Evolutionary conservation across 2,797 vertebrate genomes (phyloP).

Genomic region (Remorina albescens): DNA sequence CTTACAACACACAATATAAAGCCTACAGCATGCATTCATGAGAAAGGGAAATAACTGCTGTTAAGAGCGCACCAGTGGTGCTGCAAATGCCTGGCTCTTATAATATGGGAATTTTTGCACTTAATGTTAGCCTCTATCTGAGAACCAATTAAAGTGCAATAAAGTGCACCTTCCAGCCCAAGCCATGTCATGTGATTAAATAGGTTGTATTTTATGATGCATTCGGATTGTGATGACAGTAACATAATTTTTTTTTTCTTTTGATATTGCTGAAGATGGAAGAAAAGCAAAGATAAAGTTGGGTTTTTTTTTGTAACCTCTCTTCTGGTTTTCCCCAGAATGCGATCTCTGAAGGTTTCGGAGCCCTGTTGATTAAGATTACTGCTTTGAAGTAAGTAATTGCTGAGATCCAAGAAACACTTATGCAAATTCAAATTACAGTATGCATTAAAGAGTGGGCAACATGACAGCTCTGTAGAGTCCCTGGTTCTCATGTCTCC

Average conservation of each 20-base stretch:
- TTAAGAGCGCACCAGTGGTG: conserved; percentile 23
- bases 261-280: conserved; percentile 1
- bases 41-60: conserved; percentile 44
- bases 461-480: conserved; percentile 26
- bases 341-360: background rate
- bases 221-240: background rate
- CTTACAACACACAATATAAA: conserved; percentile 31
- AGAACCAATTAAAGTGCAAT: conserved; percentile 1
- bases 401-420: conserved; percentile 26
- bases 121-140: conserved; percentile 16
- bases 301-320: too few relatives aligned
- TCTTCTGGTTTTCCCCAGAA: background rate
- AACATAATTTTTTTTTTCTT: conserved; percentile 4
- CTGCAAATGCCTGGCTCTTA: conserved; percentile 24
- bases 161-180: background rate
- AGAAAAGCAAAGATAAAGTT: too few relatives aligned
- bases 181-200: background rate
- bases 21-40: conserved; percentile 21
- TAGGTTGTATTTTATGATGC: conserved; percentile 15
- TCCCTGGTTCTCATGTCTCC: background rate
- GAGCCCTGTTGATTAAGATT: conserved; percentile 5
- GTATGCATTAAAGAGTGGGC: conserved; percentile 9
- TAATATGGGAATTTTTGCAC: conserved; percentile 12
- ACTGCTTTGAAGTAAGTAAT: conserved; percentile 22
- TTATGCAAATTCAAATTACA: conserved; percentile 35